Conservation (phyloP, 1,140 invertebrate genomes). For the Caenorhabditis latens region DNA sequence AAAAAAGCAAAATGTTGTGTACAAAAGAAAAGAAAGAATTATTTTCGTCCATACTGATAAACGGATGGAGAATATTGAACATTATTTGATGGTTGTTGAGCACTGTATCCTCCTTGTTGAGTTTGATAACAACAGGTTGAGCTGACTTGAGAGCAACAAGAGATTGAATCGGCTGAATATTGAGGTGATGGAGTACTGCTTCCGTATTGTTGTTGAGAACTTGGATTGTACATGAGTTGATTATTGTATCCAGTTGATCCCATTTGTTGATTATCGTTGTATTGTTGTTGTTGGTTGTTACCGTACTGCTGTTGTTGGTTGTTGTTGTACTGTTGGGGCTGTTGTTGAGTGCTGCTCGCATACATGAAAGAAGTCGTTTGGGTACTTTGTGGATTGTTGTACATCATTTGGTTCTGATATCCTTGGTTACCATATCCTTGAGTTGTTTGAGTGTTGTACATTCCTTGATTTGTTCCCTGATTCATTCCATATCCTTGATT, state of each 20-base stretch:
- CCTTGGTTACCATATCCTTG: conserved; percentile 38
- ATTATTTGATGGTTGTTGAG: background rate
- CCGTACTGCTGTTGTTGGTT: conserved; percentile 24
- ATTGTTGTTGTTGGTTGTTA: conserved; percentile 18
- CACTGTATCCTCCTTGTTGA: conserved; percentile 5
- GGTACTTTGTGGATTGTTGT: conserved; percentile 40
- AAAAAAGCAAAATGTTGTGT: background rate
- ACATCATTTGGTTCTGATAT: conserved; percentile 25
- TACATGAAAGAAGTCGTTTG: conserved; percentile 16
- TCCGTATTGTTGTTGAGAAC: conserved; percentile 1
- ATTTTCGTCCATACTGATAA: conserved; percentile 45
- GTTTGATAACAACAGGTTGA: conserved; percentile 54
- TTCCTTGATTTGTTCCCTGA: background rate
- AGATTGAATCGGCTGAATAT: background rate
- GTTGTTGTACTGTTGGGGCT: background rate
- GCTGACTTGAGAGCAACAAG: conserved; percentile 52
- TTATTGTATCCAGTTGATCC: background rate
- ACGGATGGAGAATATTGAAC: conserved; percentile 30
- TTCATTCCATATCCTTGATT: conserved; percentile 7
- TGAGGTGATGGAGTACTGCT: conserved; percentile 41
- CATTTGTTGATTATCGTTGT: background rate
- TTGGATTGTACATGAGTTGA: background rate
- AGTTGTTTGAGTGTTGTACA: background rate
- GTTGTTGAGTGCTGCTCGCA: conserved; percentile 9
- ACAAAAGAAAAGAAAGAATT: background rate